Evolutionary conservation across 2,888 invertebrate species (phyloP), one percentile per base, ranked within the genome.

Genomic region (Deilephila elpenor): DNA sequence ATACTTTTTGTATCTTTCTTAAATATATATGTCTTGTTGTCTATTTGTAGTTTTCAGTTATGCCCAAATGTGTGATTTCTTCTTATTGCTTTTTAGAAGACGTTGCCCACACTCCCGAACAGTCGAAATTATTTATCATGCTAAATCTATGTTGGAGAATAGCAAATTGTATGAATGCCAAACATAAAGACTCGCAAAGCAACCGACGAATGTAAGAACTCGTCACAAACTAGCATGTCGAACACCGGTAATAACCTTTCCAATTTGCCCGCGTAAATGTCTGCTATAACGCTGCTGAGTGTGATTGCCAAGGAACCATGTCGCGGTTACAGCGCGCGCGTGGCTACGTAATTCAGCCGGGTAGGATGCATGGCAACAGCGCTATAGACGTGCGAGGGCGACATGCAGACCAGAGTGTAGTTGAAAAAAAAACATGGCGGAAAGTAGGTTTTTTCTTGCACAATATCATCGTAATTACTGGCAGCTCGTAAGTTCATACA

Each of bases 131-230:
- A 82, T 83, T 91, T 89, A 85, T 86, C 88, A 90, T 89, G 87
- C 89, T 80, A 84, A 85, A 84, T 83, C 84, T 85, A 84, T 81
- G 73, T 78, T 79, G 78, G 78, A 79, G 78, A 82, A 82, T 84
- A 87, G 87, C 87, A 88, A 89, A 87, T 86, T 83, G 81, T 85
- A 87, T 84, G 84, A 84, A 83, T 84, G 84, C 80, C 79, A 76
- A 81, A 82, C 82, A 84, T 81, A 82, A 80, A 80, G 80, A 82
- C 82, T 81, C 82, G 77, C 76, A 81, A 81, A 84, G 82, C 78
- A 83, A 72, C 76, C 81, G 79, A 75, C 80, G 80, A 74, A 77
- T 81, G 81, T 73, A 73, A 80, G 83, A 71, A 75, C 59, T n/a
- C 75, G n/a, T 67, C 20, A 37, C 53, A n/a, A 14, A 17, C 37